Evolutionary conservation across 1,140 invertebrate species (phyloP).

Genomic region (Tetragnatha versicolor): DNA sequence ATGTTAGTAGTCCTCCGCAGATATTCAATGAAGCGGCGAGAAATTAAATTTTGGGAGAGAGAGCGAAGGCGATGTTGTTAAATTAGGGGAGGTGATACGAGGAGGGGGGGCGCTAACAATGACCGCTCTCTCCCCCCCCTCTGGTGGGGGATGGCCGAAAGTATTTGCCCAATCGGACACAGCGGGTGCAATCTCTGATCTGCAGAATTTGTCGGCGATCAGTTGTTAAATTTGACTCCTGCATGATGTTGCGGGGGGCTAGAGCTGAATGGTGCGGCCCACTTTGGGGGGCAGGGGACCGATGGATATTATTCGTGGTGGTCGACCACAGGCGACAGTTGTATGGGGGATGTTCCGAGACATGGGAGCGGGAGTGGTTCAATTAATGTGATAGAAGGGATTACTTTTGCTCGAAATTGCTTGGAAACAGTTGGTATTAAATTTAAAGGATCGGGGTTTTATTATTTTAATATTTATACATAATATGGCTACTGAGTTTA

Average conservation of each 20-base stretch:
- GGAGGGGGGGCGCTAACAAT: constrained; percentile 31
- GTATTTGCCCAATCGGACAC: constrained; percentile 38
- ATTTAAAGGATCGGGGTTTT: too few species aligned
- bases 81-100: constrained; percentile 55
- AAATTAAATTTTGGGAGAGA: constrained; percentile 49
- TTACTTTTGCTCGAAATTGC: too few species aligned
- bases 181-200: constrained; percentile 30
- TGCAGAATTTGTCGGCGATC: constrained; percentile 33
- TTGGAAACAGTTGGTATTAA: too few species aligned
- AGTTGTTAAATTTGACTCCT: constrained; percentile 20
- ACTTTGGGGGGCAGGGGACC: too few species aligned
- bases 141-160: neutral
- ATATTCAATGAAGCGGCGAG: constrained; percentile 54
- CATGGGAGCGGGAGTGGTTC: too few species aligned
- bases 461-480: too few species aligned
- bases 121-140: neutral
- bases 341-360: too few species aligned
- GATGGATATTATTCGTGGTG: too few species aligned
- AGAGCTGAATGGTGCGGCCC: too few species aligned
- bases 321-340: too few species aligned
- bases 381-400: too few species aligned
- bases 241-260: neutral
- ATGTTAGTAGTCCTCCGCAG: constrained; percentile 47
- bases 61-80: constrained; percentile 45
- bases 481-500: too few species aligned